Conservation (phyloP, 2,113 vertebrate species). For the Cyanoliseus patagonus region DNA sequence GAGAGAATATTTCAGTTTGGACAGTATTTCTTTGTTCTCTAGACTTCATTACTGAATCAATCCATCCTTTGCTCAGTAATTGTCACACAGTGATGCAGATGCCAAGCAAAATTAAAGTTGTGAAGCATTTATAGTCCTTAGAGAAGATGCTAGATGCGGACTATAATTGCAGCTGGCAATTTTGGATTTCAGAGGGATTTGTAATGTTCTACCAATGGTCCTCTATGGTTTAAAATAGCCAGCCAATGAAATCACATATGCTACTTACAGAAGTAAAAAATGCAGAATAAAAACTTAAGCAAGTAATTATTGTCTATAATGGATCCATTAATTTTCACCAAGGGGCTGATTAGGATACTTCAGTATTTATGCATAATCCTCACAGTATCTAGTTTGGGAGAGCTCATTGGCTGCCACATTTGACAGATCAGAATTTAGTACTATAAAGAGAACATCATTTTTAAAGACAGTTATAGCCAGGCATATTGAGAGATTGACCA, state of each 20-base stretch:
- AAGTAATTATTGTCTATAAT: slow-evolving; percentile 36
- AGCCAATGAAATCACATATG: neutral
- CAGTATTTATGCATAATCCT: slow-evolving; percentile 10
- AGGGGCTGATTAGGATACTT: slow-evolving; percentile 33
- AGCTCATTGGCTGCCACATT: neutral
- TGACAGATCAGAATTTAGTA: slow-evolving; percentile 24
- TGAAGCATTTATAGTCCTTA: slow-evolving; percentile 25
- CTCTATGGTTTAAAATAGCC: slow-evolving; percentile 40
- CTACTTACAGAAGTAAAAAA: slow-evolving; percentile 51
- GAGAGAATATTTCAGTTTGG: neutral
- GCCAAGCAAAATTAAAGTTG: slow-evolving; percentile 27
- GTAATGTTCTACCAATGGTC: slow-evolving; percentile 19
- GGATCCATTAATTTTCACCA: slow-evolving; percentile 36
- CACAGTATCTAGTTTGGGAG: neutral
- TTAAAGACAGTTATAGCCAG: neutral
- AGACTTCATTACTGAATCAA: neutral
- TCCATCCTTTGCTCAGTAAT: neutral
- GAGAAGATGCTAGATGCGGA: slow-evolving; percentile 32
- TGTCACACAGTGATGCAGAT: slow-evolving; percentile 2
- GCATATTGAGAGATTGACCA: neutral
- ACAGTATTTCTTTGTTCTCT: neutral
- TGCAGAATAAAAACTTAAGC: slow-evolving; percentile 31
- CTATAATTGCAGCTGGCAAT: slow-evolving; percentile 41
- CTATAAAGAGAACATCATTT: neutral
- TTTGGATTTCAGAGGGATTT: slow-evolving; percentile 55